Conservation (phyloP, 2,797 vertebrate genomes). For the Chaetodon trifasciatus region DNA sequence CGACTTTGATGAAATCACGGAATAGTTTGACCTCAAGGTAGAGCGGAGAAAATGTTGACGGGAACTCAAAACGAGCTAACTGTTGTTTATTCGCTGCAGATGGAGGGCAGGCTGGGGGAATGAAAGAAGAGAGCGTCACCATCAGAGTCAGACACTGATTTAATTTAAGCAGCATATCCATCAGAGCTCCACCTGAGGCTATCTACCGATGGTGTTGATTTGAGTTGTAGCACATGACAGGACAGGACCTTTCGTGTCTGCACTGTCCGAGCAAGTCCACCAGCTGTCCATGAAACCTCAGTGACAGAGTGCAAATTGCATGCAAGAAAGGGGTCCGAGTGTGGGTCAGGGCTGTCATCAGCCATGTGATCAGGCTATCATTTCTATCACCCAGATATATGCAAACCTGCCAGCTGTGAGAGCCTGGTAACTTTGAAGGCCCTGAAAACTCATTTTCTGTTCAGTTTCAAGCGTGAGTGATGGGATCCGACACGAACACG, state of each 20-base stretch:
- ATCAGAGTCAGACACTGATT: constrained; percentile 39
- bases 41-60: not conserved
- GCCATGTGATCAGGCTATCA: constrained; percentile 18
- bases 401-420: constrained; percentile 26
- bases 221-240: constrained; percentile 57
- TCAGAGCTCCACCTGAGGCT: constrained; percentile 52
- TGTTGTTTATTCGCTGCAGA: constrained; percentile 31
- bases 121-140: constrained; percentile 28
- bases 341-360: constrained; percentile 44
- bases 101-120: not conserved
- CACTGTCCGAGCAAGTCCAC: constrained; percentile 48
- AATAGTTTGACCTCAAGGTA: constrained; percentile 23
- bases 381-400: constrained; percentile 21
- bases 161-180: constrained; percentile 55
- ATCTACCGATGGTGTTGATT: constrained; percentile 49
- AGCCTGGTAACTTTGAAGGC: constrained; percentile 15
- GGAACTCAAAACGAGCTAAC: constrained; percentile 7
- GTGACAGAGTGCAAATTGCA: constrained; percentile 58
- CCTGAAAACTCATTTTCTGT: constrained; percentile 13
- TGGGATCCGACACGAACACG: not conserved
- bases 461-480: too few relatives aligned
- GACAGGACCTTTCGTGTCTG: constrained; percentile 53
- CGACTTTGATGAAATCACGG: constrained; percentile 27
- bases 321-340: constrained; percentile 22
- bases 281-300: constrained; percentile 52